Conservation (phyloP, 1,140 invertebrate genomes). For the Sycophila sp. region DNA sequence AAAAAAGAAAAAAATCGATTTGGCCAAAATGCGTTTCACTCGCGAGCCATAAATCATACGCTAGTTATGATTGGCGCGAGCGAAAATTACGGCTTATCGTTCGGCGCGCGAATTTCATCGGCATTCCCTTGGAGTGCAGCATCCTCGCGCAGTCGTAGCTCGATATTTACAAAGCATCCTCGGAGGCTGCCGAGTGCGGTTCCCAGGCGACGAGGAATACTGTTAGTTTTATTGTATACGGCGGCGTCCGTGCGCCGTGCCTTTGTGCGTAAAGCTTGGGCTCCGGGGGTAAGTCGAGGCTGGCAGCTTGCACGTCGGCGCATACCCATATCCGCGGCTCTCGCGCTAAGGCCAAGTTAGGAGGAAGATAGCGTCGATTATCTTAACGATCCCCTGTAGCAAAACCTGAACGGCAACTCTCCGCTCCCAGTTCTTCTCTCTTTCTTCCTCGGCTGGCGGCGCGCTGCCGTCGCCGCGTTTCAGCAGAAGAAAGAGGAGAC, state of each 20-base stretch:
- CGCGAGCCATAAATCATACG: background rate
- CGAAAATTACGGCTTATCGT: background rate
- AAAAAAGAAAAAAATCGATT: too few species aligned
- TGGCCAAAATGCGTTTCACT: too few species aligned
- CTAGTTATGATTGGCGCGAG: too few species aligned
- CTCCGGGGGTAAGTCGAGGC: too few species aligned
- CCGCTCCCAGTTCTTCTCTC: conserved; percentile 5
- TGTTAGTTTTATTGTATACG: conserved; percentile 29
- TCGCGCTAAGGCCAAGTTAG: conserved; percentile 60
- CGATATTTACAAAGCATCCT: too few species aligned
- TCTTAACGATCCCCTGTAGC: conserved; percentile 65
- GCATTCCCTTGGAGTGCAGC: background rate
- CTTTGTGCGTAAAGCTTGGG: too few species aligned
- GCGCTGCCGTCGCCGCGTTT: conserved; percentile 4
- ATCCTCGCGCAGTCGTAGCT: background rate
- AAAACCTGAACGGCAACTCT: conserved; percentile 65
- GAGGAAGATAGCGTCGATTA: conserved; percentile 64
- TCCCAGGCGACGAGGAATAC: background rate
- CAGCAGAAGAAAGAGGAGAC: conserved; percentile 40
- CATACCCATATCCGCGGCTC: conserved; percentile 30
- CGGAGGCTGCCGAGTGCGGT: too few species aligned
- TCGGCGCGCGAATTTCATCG: background rate
- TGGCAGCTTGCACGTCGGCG: background rate
- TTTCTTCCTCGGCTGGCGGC: conserved; percentile 23
- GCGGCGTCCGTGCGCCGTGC: background rate